Base-by-base conservation (phyloP, 1,140 invertebrate species). In the Zaprionus inermis region DNA sequence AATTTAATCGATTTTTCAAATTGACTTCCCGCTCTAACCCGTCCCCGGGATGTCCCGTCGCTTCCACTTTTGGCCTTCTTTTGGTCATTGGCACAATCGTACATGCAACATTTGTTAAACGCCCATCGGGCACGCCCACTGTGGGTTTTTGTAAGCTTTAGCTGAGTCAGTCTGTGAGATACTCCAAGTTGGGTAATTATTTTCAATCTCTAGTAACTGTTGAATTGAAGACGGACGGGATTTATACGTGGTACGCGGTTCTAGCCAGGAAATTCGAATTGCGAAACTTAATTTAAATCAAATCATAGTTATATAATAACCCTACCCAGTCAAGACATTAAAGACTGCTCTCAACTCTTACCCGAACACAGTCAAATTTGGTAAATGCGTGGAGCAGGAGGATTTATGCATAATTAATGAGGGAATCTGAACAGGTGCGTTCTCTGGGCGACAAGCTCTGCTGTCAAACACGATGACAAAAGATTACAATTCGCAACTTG, bases 1-100 rank as follows among this genome's bases (percentile, higher is more conserved):
- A 81, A 85, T 85, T 90, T 89, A 89, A 89, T 89, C 85, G 85
- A 90, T 89, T 89, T 89, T 81, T 80, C 78, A 89, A 89, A 89
- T 89, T 83, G 79, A 77, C 80, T 88, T 68, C 71, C n/a, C n/a
- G n/a, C n/a, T n/a, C n/a, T n/a, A n/a, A n/a, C n/a, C n/a, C n/a
- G n/a, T n/a, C n/a, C n/a, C 7, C 41, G 55, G 69, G 44, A 63
- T 64, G 46, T 64, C 49, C 20, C 44, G 52, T 54, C 28, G 14
- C 20, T 59, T 57, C 54, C 51, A 5, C 24, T 24, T 71, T 56
- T 72, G 66, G 79, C 78, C 66, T 79, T 59, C 20, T 51, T 28
- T 24, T 69, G 36, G 28, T 56, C 56, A 72, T 54, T 49, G 28
- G 52, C 46, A 63, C 66, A 85, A 88, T 75, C 57, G 79, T 81